A percentile compares a stretch with the other conserved stretches of the same genome.
Evolutionary conservation across 2,888 invertebrate genomes (phyloP).

Genomic region (Eudemis profundana): DNA sequence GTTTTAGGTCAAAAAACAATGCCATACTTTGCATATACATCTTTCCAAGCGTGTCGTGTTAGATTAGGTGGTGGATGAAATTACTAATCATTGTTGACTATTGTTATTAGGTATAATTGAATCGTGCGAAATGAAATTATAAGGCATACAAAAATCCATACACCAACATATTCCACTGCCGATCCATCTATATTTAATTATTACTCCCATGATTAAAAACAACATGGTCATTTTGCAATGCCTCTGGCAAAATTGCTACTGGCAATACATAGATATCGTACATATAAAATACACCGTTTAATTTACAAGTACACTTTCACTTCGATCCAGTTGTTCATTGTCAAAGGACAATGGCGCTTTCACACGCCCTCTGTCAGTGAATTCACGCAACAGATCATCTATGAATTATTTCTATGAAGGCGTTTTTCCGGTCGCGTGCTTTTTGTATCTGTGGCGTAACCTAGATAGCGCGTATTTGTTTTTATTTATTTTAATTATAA

Average conservation of each 20-base stretch:
- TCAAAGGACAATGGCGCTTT: conserved; percentile 75
- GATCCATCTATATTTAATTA: background rate
- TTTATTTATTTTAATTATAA: too few relatives aligned
- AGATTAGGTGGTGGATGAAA: too few relatives aligned
- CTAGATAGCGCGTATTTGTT: background rate
- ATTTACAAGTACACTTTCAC: conserved; percentile 67
- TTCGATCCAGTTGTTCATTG: conserved; percentile 71
- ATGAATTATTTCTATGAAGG: conserved; percentile 50
- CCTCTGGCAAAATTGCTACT: background rate
- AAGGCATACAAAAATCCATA: too few relatives aligned
- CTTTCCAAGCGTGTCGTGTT: too few relatives aligned
- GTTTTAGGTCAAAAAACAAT: too few relatives aligned
- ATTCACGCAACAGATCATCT: conserved; percentile 58
- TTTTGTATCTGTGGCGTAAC: conserved; percentile 13
- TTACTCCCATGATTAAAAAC: background rate
- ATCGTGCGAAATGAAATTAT: too few relatives aligned
- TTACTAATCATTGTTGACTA: too few relatives aligned
- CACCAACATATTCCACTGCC: background rate
- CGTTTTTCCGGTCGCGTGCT: conserved; percentile 11
- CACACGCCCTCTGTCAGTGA: conserved; percentile 62
- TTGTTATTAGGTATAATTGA: too few relatives aligned
- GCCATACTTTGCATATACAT: too few relatives aligned
- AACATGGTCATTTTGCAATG: background rate
- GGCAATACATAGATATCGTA: conserved; percentile 8
- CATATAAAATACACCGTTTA: conserved; percentile 34